phyloP scores from a whole-genome alignment of 1,140 invertebrate genomes.

The Pseudomyrmex cubaensis region DNA sequence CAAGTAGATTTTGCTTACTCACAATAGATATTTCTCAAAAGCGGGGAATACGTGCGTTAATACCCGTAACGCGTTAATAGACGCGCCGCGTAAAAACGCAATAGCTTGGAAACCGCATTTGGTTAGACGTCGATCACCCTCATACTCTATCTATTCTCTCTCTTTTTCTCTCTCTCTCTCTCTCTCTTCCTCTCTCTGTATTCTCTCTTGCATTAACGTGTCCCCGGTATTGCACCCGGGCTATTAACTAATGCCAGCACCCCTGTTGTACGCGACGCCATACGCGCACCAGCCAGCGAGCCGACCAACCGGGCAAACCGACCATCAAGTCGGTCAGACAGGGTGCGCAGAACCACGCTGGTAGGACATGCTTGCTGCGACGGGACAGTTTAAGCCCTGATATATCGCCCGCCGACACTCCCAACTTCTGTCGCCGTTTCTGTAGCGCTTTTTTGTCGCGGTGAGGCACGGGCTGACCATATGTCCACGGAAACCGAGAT shows the following conservation, averaged over 20 bases:
- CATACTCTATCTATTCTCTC: neutral
- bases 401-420: constrained; percentile 85
- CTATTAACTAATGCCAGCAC: constrained; percentile 85
- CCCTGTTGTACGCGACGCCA: constrained; percentile 75
- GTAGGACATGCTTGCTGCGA: constrained; percentile 80
- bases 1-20: constrained; percentile 9
- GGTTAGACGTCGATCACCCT: constrained; percentile 75
- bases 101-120: constrained; percentile 86
- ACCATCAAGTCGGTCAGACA: constrained; percentile 58
- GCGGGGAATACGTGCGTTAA: constrained; percentile 72
- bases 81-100: constrained; percentile 80
- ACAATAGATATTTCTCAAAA: constrained; percentile 38
- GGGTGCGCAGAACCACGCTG: constrained; percentile 67
- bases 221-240: constrained; percentile 72
- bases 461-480: constrained; percentile 81
- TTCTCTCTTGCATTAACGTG: constrained; percentile 76
- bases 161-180: neutral
- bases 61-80: constrained; percentile 71
- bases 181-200: constrained; percentile 10
- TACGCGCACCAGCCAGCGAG: constrained; percentile 78
- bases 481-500: constrained; percentile 81
- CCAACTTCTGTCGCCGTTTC: constrained; percentile 85
- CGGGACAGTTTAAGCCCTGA: constrained; percentile 86
- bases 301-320: constrained; percentile 47
- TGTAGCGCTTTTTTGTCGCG: constrained; percentile 82